phyloP scores from a whole-genome alignment of 2,888 invertebrate genomes.

The Trichacis sp. region DNA sequence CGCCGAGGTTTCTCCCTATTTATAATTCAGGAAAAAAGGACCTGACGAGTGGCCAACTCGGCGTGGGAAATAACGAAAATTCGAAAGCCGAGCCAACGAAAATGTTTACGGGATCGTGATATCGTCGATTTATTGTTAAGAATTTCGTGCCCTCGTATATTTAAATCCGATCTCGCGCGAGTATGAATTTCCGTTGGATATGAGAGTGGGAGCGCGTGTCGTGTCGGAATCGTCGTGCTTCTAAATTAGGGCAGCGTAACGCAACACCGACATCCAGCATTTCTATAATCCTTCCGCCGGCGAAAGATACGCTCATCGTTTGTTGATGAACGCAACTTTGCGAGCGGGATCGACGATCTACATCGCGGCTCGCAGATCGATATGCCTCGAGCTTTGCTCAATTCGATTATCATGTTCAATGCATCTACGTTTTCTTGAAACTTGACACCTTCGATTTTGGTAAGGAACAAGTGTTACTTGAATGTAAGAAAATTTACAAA shows the following conservation, averaged over 20 bases:
- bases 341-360: no score
- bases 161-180: conserved; percentile 31
- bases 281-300: no score
- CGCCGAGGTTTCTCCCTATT: no score
- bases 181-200: conserved; percentile 44
- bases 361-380: no score
- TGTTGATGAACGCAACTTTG: no score
- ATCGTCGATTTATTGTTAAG: background rate
- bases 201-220: conserved; percentile 56
- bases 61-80: background rate
- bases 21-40: no score
- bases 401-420: no score
- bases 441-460: no score
- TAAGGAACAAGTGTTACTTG: no score
- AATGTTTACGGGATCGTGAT: background rate
- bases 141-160: conserved; percentile 21
- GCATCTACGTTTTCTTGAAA: no score
- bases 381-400: no score
- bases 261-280: conserved; percentile 63
- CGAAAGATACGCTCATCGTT: no score
- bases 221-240: conserved; percentile 54
- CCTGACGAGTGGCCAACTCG: background rate
- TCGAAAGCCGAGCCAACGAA: conserved; percentile 4
- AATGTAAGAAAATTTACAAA: background rate
- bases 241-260: conserved; percentile 70